A percentile compares a stretch with the other conserved stretches of the same genome.
Conservation (phyloP, 2,797 vertebrate species). For the Arrhamphus sclerolepis region DNA sequence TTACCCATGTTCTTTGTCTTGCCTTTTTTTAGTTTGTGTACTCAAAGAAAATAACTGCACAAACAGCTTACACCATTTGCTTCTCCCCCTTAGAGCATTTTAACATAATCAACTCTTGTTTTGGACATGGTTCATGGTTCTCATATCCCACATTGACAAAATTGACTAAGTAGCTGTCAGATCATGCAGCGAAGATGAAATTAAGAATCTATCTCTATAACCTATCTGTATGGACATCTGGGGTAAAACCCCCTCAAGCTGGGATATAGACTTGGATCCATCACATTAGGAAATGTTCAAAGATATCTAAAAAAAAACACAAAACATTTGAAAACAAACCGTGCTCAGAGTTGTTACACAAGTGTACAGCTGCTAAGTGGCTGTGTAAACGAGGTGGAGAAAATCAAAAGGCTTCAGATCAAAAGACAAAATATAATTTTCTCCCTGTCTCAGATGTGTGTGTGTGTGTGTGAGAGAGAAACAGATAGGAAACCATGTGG, state of each 20-base stretch:
- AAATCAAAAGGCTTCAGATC: constrained; percentile 70
- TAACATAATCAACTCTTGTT: too few relatives aligned
- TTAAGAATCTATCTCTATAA: neutral
- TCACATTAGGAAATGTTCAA: constrained; percentile 15
- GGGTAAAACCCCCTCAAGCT: constrained; percentile 12
- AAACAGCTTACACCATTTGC: too few relatives aligned
- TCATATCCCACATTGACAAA: too few relatives aligned
- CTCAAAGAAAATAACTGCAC: too few relatives aligned
- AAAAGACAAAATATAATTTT: constrained; percentile 75
- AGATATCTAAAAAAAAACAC: constrained; percentile 34
- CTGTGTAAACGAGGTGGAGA: constrained; percentile 57
- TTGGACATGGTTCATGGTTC: too few relatives aligned
- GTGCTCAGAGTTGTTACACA: constrained; percentile 58
- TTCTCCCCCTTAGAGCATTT: too few relatives aligned
- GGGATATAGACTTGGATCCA: constrained; percentile 8
- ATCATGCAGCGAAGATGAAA: neutral
- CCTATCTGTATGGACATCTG: neutral
- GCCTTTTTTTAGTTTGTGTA: too few relatives aligned
- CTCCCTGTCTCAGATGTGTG: constrained; percentile 59
- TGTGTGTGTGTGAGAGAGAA: constrained; percentile 26
- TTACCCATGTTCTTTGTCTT: too few relatives aligned
- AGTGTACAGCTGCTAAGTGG: constrained; percentile 66
- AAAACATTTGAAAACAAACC: constrained; percentile 45
- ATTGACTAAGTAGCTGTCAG: too few relatives aligned
- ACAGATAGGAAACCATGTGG: constrained; percentile 72